phyloP scores from a whole-genome alignment of 2,113 vertebrate genomes.

The Sinocyclocheilus grahami region DNA sequence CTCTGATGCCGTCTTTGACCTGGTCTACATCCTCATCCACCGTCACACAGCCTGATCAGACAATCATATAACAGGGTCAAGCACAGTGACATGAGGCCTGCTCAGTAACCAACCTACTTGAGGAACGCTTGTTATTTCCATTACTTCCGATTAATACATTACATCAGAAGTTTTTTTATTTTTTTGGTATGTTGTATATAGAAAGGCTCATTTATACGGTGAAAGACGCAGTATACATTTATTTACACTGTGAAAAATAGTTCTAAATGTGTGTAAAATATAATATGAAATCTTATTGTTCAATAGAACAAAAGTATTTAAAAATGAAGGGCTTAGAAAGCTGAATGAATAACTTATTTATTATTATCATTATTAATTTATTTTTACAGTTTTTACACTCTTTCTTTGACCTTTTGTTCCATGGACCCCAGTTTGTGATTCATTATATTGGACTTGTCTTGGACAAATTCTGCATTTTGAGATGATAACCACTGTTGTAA shows the following conservation, averaged over 20 bases:
- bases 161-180: neutral
- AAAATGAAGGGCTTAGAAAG: neutral
- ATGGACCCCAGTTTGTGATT: no score
- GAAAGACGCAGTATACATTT: neutral
- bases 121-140: neutral
- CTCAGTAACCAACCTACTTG: neutral
- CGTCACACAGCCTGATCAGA: constrained; percentile 65
- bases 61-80: neutral
- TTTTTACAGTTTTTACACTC: neutral
- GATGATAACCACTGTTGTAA: no score
- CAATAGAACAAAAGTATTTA: neutral
- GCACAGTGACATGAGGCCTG: neutral
- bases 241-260: neutral
- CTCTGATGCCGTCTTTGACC: constrained; percentile 73
- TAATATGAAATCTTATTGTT: neutral
- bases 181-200: neutral
- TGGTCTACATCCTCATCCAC: constrained; percentile 66
- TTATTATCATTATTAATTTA: neutral
- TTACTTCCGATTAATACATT: neutral
- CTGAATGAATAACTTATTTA: neutral
- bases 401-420: neutral
- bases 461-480: no score
- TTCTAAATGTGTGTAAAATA: neutral
- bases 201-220: neutral
- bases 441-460: no score